Percentiles rank a stretch among this genome's conserved stretches.
These are phyloP conservation scores for Mesembrinibis cayennensis DNA, from an alignment of 2,113 vertebrate genomes.

Conservation along the genomic window DNA sequence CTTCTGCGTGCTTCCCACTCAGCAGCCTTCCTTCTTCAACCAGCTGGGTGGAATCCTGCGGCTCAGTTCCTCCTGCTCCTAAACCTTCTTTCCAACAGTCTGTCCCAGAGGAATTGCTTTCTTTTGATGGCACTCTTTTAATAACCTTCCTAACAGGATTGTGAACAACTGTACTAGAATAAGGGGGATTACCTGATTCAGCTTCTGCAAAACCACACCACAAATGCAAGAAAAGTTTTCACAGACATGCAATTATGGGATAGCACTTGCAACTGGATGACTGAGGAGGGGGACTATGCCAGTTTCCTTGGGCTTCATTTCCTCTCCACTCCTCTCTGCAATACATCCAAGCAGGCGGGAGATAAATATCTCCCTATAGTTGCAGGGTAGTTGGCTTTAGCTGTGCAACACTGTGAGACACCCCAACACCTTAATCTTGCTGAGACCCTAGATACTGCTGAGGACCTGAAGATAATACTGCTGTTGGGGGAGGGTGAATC, in stretches of 20 bases:
- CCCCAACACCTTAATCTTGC: background rate
- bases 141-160: background rate
- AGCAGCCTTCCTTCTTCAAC: background rate
- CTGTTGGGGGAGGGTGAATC: background rate
- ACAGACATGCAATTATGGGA: background rate
- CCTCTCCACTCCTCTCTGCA: background rate
- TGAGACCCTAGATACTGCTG: background rate
- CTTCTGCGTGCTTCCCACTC: background rate
- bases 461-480: background rate
- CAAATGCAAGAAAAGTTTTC: background rate
- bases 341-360: background rate
- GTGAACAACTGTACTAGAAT: background rate
- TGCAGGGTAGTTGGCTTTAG: background rate
- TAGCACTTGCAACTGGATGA: background rate
- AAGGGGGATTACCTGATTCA: background rate
- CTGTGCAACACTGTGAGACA: background rate
- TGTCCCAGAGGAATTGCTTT: background rate
- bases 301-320: background rate
- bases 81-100: background rate
- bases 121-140: background rate
- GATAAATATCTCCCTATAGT: background rate
- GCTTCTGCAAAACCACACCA: background rate
- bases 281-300: background rate
- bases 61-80: background rate
- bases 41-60: background rate